These are phyloP conservation scores for Protonemura montana DNA, from an alignment of 2,888 invertebrate species.

Conservation along the genomic window DNA sequence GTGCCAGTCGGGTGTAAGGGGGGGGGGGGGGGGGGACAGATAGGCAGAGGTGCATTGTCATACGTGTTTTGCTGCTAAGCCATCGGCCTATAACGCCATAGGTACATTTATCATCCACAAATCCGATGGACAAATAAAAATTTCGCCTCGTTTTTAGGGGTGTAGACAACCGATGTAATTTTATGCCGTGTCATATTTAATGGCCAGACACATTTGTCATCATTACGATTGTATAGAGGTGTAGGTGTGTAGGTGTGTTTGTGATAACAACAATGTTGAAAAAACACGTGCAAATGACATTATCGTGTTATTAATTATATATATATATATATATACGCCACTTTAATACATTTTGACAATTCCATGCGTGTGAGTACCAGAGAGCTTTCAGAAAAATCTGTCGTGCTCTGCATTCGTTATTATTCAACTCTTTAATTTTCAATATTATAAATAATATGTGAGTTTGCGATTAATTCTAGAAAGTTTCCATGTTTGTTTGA, in stretches of 20 bases:
- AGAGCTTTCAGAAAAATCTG: neutral
- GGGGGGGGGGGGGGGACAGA: neutral
- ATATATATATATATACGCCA: neutral
- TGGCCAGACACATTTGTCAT: slow-evolving; percentile 32
- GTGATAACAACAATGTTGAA: neutral
- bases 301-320: neutral
- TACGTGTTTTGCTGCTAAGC: slow-evolving; percentile 36
- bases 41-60: neutral
- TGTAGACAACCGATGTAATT: slow-evolving; percentile 10
- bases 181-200: slow-evolving; percentile 34
- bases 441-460: neutral
- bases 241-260: too few species aligned
- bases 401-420: neutral
- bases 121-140: slow-evolving; percentile 39
- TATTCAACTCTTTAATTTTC: neutral
- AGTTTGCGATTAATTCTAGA: too few species aligned
- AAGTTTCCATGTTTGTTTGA: too few species aligned
- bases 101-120: slow-evolving; percentile 37
- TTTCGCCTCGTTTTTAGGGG: slow-evolving; percentile 18
- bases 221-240: neutral
- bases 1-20: neutral
- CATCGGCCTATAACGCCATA: slow-evolving; percentile 27
- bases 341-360: neutral
- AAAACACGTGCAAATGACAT: slow-evolving; percentile 7
- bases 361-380: neutral